These are phyloP conservation scores for Gyrodactylus salaris DNA, from an alignment of 1,140 invertebrate species.

Conservation along the genomic window DNA sequence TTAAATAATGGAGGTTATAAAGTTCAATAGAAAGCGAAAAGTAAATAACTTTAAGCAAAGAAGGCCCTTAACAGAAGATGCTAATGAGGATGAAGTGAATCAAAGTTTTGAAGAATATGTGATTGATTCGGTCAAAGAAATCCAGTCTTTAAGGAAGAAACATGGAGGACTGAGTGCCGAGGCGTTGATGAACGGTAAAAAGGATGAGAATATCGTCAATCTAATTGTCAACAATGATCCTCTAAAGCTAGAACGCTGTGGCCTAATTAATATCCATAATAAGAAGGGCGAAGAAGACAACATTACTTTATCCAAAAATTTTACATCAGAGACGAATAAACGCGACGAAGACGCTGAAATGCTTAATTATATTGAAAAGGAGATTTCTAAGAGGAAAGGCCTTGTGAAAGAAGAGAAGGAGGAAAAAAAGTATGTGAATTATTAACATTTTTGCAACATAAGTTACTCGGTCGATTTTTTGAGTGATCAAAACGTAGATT, in stretches of 20 bases:
- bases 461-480: too few relatives aligned
- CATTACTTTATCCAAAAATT: conserved; percentile 28
- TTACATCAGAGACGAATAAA: conserved; percentile 85
- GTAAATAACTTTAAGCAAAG: not conserved
- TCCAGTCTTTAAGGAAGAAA: not conserved
- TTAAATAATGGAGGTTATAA: not conserved
- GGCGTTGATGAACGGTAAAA: not conserved
- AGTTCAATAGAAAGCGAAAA: not conserved
- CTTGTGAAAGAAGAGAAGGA: conserved; percentile 14
- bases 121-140: not conserved
- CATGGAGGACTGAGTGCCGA: not conserved
- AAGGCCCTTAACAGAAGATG: not conserved
- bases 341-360: conserved; percentile 92
- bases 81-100: not conserved
- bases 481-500: too few relatives aligned
- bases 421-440: too few relatives aligned
- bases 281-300: conserved; percentile 14
- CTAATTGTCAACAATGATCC: not conserved
- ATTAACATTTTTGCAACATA: too few relatives aligned
- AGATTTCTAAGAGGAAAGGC: conserved; percentile 51
- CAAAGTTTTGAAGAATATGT: not conserved
- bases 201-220: not conserved
- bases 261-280: not conserved
- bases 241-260: not conserved
- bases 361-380: conserved; percentile 85